Base-by-base conservation (phyloP, 2,797 vertebrate genomes). In the Stomatorhinus walkeri region DNA sequence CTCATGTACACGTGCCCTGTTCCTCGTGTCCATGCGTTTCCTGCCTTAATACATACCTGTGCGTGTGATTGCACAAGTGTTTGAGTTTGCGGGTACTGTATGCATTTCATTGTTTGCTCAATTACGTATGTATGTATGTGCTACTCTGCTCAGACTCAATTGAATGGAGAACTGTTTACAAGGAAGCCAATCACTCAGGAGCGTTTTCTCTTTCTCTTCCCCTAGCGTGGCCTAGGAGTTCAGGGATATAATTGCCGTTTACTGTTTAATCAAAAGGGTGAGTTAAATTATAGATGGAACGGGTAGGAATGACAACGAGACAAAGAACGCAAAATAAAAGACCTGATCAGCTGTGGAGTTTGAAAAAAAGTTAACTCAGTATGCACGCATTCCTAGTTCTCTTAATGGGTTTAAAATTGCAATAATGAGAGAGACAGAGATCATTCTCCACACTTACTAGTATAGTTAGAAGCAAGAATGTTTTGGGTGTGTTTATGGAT, bases 61-160 rank as follows among this genome's bases (percentile, higher is more conserved):
- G 40, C 56, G 88, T 89, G 88, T 90, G 90, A 87, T 88, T 89
- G 54, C 85, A 48, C 6, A 28, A 87, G 46, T 83, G 54, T 88
- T 43, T 87, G 87, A 88, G 83, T 52, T 32, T 46, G 79, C 14
- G 19, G 59, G 52, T 81, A 9, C 61, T 59, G 14, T 87, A 5
- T 86, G 85, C 49, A 40, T 87, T 43, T 43, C 14, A 43, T 43
- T 79, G 72, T 79, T 79, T n/a, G 36, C 72, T 79, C 43, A 43
- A 79, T 79, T 79, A n/a, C 2, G 16, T 40, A 12, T 32, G 48
- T 51, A 85, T 52, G 83, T 85, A 16, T 51, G 49, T 85, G 49
- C 24, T 28, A 9, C 22, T 24, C 49, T 28, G 24, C 49, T 1
- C 16, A 46, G 16, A 87, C 84, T 87, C 87, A 87, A 59, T 56